Conservation (phyloP, 2,888 invertebrate genomes). For the Mimachlamys varia region DNA sequence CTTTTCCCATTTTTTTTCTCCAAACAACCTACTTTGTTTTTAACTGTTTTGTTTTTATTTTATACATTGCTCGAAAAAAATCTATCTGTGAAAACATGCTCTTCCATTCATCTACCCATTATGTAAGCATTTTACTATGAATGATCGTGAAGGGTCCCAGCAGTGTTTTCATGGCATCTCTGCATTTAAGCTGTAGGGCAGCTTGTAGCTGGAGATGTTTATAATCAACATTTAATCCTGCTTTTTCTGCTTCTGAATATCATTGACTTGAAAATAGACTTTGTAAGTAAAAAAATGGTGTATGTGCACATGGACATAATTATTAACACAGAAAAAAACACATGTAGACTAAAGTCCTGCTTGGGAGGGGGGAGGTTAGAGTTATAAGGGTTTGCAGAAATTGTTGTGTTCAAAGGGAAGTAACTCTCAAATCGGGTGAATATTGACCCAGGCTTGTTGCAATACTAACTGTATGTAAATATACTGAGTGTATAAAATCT, state of each 20-base stretch:
- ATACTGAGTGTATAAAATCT: not conserved
- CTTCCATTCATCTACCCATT: not conserved
- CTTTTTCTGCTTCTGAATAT: not conserved
- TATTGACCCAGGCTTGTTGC: constrained; percentile 28
- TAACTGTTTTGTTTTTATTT: constrained; percentile 10
- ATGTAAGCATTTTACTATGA: not conserved
- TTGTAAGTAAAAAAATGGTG: not conserved
- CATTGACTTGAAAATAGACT: not conserved
- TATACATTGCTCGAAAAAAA: not conserved
- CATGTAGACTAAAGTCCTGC: not conserved
- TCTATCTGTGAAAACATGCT: not conserved
- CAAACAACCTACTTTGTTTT: not conserved
- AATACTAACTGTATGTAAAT: constrained; percentile 13
- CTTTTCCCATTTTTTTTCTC: not conserved
- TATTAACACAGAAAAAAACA: not conserved
- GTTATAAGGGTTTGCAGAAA: not conserved
- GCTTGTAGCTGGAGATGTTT: not conserved
- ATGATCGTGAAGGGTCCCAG: not conserved
- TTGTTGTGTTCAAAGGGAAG: constrained; percentile 13
- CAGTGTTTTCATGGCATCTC: not conserved
- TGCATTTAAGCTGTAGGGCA: too few relatives aligned
- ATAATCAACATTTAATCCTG: not conserved
- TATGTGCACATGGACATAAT: not conserved
- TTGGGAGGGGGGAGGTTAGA: not conserved
- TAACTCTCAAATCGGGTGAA: constrained; percentile 5